Percentiles rank a stretch among this genome's conserved stretches.
Evolutionary conservation across 2,888 invertebrate genomes (phyloP).

Genomic region (Dinocampus coccinellae): DNA sequence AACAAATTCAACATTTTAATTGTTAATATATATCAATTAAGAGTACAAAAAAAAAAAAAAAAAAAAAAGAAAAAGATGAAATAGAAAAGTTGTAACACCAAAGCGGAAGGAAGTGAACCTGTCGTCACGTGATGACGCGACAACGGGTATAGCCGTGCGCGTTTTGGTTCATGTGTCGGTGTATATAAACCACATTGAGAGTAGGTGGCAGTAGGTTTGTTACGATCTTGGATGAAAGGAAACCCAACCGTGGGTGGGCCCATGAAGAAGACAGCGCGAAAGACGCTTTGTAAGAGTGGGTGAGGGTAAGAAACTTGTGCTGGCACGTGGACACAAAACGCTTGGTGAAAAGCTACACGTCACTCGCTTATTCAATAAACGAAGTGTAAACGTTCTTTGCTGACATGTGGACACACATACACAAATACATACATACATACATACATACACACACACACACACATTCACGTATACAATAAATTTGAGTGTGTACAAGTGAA

Average conservation of each 20-base stretch:
- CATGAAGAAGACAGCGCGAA: background rate
- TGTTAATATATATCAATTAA: background rate
- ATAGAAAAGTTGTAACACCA: slow-evolving; percentile 26
- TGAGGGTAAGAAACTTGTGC: background rate
- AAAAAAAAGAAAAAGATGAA: slow-evolving; percentile 16
- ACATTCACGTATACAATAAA: slow-evolving; percentile 13
- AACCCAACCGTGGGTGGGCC: slow-evolving; percentile 54
- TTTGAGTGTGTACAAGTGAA: background rate
- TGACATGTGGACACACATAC: slow-evolving; percentile 14
- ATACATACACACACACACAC: too few species aligned
- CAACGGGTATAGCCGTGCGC: slow-evolving; percentile 20
- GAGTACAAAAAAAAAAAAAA: slow-evolving; percentile 9
- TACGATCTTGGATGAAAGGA: slow-evolving; percentile 54
- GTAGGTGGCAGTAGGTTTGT: slow-evolving; percentile 53
- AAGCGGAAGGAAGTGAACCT: slow-evolving; percentile 40
- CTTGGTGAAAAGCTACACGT: slow-evolving; percentile 6
- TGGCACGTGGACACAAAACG: slow-evolving; percentile 5
- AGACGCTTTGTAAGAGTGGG: background rate
- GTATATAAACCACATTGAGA: slow-evolving; percentile 23
- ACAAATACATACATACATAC: too few species aligned
- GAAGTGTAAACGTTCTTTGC: slow-evolving; percentile 7
- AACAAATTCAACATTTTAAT: too few species aligned
- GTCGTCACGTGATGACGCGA: slow-evolving; percentile 38
- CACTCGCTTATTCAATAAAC: slow-evolving; percentile 3
- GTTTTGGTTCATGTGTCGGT: slow-evolving; percentile 19